These are phyloP conservation scores for Hexactinellida sp. DNA, from an alignment of 37 sponge, comb jelly and placozoan species.

Conservation along the genomic window DNA sequence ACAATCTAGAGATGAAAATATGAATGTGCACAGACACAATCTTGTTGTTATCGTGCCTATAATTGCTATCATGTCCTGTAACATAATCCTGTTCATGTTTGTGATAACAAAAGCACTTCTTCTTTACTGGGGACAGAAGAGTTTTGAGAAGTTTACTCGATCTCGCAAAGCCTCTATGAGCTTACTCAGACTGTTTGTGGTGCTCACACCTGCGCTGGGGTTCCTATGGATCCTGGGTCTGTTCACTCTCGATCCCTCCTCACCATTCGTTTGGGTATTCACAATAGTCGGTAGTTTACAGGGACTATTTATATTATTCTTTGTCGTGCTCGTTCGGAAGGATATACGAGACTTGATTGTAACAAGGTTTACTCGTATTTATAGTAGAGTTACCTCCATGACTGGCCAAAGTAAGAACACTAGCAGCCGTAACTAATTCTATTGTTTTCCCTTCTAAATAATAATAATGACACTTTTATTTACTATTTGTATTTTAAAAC, in stretches of 20 bases:
- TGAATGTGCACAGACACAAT: background rate
- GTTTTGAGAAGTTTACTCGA: background rate
- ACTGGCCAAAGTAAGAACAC: background rate
- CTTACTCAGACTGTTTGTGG: background rate
- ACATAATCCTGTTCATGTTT: background rate
- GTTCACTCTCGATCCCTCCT: background rate
- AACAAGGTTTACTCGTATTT: background rate
- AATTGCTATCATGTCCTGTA: background rate
- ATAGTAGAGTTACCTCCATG: background rate
- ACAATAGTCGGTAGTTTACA: background rate
- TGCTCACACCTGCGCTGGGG: background rate
- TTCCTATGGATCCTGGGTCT: constrained; percentile 3
- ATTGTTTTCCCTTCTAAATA: no score
- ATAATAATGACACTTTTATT: no score
- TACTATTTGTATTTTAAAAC: no score
- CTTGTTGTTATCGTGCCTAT: background rate
- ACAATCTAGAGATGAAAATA: background rate
- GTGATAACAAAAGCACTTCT: background rate
- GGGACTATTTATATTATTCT: background rate
- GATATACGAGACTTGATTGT: background rate
- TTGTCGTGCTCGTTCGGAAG: background rate
- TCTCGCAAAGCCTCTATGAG: background rate
- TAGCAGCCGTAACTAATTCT: no score
- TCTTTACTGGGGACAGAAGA: background rate
- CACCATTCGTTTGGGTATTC: background rate